A percentile compares a stretch with the other conserved stretches of the same genome.
These are phyloP conservation scores for Drosophila virilis DNA, from an alignment of 1,140 invertebrate species.

Conservation along the genomic window DNA sequence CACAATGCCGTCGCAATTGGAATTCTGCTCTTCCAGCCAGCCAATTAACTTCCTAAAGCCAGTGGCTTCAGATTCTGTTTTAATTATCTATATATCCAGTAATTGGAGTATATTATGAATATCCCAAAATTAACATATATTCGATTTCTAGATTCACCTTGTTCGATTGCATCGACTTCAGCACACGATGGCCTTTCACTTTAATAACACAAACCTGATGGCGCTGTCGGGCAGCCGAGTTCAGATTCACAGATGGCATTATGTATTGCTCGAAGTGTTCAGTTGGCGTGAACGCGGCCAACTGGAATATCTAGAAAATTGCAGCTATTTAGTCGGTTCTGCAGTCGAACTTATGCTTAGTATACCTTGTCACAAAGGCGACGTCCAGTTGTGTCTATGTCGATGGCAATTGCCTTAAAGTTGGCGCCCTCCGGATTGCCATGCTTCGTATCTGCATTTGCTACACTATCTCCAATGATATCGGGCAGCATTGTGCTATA, in stretches of 20 bases:
- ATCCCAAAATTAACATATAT: no score
- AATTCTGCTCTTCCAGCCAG: constrained; percentile 88
- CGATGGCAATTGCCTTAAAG: not conserved
- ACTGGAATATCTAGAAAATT: constrained; percentile 86
- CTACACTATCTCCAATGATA: not conserved
- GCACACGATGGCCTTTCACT: constrained; percentile 89
- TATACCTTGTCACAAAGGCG: constrained; percentile 3
- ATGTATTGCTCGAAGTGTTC: constrained; percentile 90
- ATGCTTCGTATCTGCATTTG: not conserved
- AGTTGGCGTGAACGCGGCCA: constrained; percentile 87
- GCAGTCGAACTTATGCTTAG: no score
- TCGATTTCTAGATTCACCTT: constrained; percentile 85
- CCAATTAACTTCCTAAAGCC: constrained; percentile 89
- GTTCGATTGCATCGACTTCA: constrained; percentile 89
- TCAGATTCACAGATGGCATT: constrained; percentile 91
- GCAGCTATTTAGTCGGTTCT: not conserved
- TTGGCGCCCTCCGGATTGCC: no score
- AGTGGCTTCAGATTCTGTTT: constrained; percentile 91
- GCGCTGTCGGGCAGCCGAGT: constrained; percentile 87
- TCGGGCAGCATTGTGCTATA: not conserved
- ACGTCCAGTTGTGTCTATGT: constrained; percentile 3
- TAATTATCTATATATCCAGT: constrained; percentile 86
- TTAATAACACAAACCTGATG: constrained; percentile 90
- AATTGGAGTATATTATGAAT: no score
- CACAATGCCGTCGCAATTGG: constrained; percentile 87